Evolutionary conservation across 2,888 invertebrate genomes (phyloP).

Genomic region (Melinaea marsaeus): DNA sequence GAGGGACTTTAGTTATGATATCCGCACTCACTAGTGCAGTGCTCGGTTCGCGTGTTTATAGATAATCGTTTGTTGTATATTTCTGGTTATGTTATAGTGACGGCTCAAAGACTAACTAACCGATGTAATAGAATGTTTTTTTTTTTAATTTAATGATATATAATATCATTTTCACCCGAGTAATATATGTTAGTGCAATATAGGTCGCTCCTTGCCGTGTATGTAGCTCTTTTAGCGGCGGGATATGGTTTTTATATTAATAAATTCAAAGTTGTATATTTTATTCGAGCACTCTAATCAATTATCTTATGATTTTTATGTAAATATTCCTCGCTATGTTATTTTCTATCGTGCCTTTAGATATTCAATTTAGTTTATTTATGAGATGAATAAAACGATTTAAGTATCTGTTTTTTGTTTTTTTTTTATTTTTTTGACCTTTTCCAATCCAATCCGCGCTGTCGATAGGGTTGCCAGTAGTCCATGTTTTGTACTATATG

Average conservation of each 20-base stretch:
- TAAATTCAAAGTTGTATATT: slow-evolving; percentile 71
- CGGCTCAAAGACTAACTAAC: slow-evolving; percentile 11
- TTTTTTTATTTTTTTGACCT: slow-evolving; percentile 39
- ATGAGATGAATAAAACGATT: slow-evolving; percentile 70
- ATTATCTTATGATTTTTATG: slow-evolving; percentile 50
- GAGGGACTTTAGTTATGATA: slow-evolving; percentile 14
- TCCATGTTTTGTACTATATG: slow-evolving; percentile 34
- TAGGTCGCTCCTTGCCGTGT: slow-evolving; percentile 20
- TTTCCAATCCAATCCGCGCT: slow-evolving; percentile 32
- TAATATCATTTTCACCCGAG: slow-evolving; percentile 63
- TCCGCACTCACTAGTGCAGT: not conserved
- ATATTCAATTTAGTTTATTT: slow-evolving; percentile 73
- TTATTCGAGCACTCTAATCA: slow-evolving; percentile 55
- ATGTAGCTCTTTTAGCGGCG: slow-evolving; percentile 6
- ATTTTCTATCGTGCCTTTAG: slow-evolving; percentile 66
- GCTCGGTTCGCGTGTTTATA: not conserved
- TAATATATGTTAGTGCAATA: slow-evolving; percentile 63
- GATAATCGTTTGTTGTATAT: not conserved
- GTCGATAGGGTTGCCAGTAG: slow-evolving; percentile 25
- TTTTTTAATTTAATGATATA: slow-evolving; percentile 62
- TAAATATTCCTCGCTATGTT: slow-evolving; percentile 67
- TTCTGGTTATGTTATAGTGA: not conserved
- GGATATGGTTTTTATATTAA: slow-evolving; percentile 36
- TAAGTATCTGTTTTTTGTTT: slow-evolving; percentile 54
- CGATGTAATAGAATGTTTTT: slow-evolving; percentile 15